A percentile compares a stretch with the other conserved stretches of the same genome.
These are phyloP conservation scores for Carassius auratus DNA, from an alignment of 2,113 vertebrate species.

Conservation along the genomic window DNA sequence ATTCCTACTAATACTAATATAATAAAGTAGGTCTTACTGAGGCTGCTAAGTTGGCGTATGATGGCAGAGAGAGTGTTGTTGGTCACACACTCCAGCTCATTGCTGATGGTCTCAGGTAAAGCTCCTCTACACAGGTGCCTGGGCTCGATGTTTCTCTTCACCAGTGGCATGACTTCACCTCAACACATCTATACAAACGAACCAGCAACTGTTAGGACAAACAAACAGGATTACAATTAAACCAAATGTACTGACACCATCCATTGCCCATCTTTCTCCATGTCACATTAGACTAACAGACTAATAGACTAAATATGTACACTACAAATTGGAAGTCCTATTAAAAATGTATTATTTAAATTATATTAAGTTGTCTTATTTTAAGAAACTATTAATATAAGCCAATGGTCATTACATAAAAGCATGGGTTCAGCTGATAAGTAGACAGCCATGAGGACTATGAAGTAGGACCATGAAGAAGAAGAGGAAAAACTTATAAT, in stretches of 20 bases:
- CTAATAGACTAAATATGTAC: too few species aligned
- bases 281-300: background rate
- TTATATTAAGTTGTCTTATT: too few species aligned
- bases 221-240: background rate
- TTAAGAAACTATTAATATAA: background rate
- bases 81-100: constrained; percentile 84
- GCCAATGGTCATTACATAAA: background rate
- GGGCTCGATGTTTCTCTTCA: constrained; percentile 93
- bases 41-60: constrained; percentile 93
- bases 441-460: background rate
- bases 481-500: too few species aligned
- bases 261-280: background rate
- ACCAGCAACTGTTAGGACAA: background rate
- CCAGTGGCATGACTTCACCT: constrained; percentile 85
- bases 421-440: background rate
- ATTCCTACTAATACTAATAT: background rate
- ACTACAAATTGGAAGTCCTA: too few species aligned
- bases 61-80: constrained; percentile 87
- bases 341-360: too few species aligned
- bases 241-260: background rate
- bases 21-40: constrained; percentile 82
- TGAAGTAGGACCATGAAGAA: too few species aligned
- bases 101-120: constrained; percentile 86
- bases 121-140: constrained; percentile 86
- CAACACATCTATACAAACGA: constrained; percentile 1